A percentile compares a stretch with the other conserved stretches of the same genome.
Evolutionary conservation across 2,797 vertebrate species (phyloP).

Genomic region (Rhabdomys pumilio): DNA sequence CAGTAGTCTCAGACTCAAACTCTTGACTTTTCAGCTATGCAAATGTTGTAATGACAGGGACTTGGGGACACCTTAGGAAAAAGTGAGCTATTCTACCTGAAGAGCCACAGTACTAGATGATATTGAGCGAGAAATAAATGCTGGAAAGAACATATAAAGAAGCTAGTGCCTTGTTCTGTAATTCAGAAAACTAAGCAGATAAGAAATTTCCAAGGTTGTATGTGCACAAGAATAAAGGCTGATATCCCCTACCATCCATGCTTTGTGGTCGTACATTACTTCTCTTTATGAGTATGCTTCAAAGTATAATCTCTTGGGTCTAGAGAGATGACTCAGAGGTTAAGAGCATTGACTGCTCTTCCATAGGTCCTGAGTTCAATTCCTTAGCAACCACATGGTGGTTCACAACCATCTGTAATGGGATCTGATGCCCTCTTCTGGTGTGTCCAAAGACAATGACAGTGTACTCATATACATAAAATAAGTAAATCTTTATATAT

Average conservation of each 20-base stretch:
- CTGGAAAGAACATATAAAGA: constrained; percentile 41
- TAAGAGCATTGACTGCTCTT: not conserved
- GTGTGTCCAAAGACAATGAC: not conserved
- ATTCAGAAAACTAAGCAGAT: constrained; percentile 69
- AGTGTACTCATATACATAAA: not conserved
- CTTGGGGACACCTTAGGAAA: constrained; percentile 68
- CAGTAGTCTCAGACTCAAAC: constrained; percentile 42
- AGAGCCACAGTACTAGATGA: constrained; percentile 57
- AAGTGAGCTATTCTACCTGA: constrained; percentile 56
- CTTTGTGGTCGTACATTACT: constrained; percentile 26
- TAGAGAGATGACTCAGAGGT: not conserved
- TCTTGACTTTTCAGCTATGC: constrained; percentile 65
- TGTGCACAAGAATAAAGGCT: not conserved
- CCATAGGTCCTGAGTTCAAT: not conserved
- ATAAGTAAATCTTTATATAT: not conserved
- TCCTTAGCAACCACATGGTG: not conserved
- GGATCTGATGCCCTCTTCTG: not conserved
- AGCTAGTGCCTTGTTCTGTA: constrained; percentile 29
- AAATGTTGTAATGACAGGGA: constrained; percentile 77
- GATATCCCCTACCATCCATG: not conserved
- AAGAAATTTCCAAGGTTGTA: not conserved
- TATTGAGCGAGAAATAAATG: constrained; percentile 42
- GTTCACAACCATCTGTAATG: not conserved
- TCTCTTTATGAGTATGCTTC: constrained; percentile 72
- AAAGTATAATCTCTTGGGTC: constrained; percentile 67